Conservation (phyloP, 1,140 invertebrate genomes). For the Chironomus striatipennis region DNA sequence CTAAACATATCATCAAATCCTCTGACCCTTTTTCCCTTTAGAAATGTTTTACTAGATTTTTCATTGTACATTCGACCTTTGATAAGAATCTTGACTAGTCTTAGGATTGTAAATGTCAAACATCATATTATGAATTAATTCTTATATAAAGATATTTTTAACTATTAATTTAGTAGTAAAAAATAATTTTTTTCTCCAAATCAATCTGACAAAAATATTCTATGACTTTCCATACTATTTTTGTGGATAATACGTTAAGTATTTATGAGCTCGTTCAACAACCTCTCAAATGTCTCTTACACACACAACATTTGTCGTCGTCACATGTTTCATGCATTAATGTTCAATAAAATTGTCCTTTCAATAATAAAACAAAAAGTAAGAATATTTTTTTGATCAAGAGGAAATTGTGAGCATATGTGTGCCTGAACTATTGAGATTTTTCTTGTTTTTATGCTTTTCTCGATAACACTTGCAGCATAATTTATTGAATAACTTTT, state of each 20-base stretch:
- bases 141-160: too few species aligned
- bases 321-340: conserved; percentile 13
- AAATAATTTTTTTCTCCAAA: too few species aligned
- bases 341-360: conserved; percentile 2
- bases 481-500: conserved; percentile 23
- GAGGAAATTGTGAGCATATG: not conserved
- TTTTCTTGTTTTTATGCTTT: not conserved
- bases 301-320: conserved; percentile 1
- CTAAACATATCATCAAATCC: too few species aligned
- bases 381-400: not conserved
- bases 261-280: conserved; percentile 18
- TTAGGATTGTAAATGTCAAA: too few species aligned
- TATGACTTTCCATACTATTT: not conserved
- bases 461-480: not conserved
- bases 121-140: too few species aligned
- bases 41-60: too few species aligned
- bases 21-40: too few species aligned
- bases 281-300: not conserved
- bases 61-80: too few species aligned
- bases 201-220: too few species aligned
- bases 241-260: not conserved
- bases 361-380: too few species aligned
- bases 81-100: too few species aligned
- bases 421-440: not conserved
- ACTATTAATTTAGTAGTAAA: too few species aligned